Percentiles rank a stretch among this genome's conserved stretches.
Conservation (phyloP, 2,888 invertebrate genomes). For the Spisula solida region DNA sequence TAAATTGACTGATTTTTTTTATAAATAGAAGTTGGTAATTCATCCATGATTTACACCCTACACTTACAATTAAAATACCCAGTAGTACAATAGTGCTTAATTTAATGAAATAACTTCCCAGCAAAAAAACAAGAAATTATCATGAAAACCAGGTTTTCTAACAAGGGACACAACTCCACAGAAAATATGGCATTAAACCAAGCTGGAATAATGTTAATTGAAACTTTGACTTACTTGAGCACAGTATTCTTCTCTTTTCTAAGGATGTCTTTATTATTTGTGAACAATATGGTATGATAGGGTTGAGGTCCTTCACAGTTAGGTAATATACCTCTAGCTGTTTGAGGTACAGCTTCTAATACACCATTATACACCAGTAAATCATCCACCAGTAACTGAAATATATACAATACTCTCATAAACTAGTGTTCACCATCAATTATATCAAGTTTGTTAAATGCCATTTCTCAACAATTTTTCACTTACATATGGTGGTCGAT, state of each 20-base stretch:
- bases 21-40: no score
- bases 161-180: no score
- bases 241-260: slow-evolving; percentile 86
- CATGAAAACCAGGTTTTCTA: neutral
- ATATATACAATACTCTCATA: neutral
- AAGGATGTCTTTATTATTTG: slow-evolving; percentile 86
- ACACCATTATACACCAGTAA: slow-evolving; percentile 93
- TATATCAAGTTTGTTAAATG: no score
- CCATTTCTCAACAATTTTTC: no score
- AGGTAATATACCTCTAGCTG: slow-evolving; percentile 85
- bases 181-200: no score
- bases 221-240: slow-evolving; percentile 87
- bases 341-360: slow-evolving; percentile 87
- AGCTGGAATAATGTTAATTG: no score
- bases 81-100: neutral
- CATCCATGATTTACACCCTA: no score
- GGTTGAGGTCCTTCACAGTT: slow-evolving; percentile 80
- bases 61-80: neutral
- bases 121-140: neutral
- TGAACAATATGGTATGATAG: slow-evolving; percentile 87
- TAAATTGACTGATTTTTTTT: no score
- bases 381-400: slow-evolving; percentile 93
- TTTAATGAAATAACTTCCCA: no score
- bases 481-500: no score
- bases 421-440: no score